Evolutionary conservation across 2,797 vertebrate species (phyloP).

Genomic region (Lacerta agilis): DNA sequence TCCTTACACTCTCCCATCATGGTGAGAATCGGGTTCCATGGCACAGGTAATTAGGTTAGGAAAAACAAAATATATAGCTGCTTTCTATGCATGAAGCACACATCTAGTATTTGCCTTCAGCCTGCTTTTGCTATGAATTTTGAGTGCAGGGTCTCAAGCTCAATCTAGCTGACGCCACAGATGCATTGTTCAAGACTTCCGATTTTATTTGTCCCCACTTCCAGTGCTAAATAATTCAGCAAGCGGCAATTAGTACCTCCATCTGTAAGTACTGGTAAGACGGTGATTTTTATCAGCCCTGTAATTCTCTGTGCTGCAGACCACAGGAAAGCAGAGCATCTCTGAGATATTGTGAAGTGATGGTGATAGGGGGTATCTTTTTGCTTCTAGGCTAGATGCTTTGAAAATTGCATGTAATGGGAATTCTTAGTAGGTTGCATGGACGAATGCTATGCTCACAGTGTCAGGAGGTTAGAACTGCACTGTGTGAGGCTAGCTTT

Average conservation of each 20-base stretch:
- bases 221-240: neutral
- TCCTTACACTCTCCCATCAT: too few species aligned
- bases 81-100: too few species aligned
- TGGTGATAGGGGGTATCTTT: neutral
- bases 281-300: neutral
- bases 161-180: slow-evolving; percentile 15
- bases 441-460: neutral
- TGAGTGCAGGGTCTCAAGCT: neutral
- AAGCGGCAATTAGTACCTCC: neutral
- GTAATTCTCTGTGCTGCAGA: neutral
- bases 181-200: neutral
- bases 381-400: slow-evolving; percentile 9
- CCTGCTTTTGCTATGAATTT: slow-evolving; percentile 10
- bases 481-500: neutral
- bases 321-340: slow-evolving; percentile 12
- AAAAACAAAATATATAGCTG: too few species aligned
- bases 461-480: slow-evolving; percentile 6
- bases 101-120: neutral
- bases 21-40: too few species aligned
- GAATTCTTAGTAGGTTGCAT: slow-evolving; percentile 7
- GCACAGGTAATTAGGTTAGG: too few species aligned
- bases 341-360: neutral
- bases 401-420: slow-evolving; percentile 17
- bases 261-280: neutral
- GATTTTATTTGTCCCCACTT: neutral